Conservation (phyloP, 2,113 vertebrate genomes). For the Megaleporinus macrocephalus region DNA sequence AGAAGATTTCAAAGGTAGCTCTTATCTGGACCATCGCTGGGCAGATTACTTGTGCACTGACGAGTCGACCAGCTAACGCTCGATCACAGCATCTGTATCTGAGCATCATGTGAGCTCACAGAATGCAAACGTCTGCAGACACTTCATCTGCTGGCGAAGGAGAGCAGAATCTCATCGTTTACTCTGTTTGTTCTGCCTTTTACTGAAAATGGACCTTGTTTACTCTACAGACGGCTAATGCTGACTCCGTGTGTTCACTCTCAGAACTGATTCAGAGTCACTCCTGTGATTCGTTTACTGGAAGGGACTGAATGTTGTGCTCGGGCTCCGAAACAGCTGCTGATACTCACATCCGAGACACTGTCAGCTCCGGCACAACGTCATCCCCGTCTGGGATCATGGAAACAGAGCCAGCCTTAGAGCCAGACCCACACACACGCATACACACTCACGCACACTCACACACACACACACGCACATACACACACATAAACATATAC, state of each 20-base stretch:
- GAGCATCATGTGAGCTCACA: neutral
- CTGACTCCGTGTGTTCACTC: neutral
- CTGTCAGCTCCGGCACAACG: neutral
- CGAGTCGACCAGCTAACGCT: neutral
- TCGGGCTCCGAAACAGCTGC: neutral
- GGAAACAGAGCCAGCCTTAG: neutral
- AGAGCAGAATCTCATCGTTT: neutral
- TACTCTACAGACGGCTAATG: neutral
- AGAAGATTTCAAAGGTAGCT: conserved; percentile 46
- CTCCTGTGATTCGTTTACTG: neutral
- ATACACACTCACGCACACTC: neutral
- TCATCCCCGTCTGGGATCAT: neutral
- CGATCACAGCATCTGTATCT: neutral
- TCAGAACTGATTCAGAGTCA: neutral
- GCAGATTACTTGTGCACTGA: conserved; percentile 2
- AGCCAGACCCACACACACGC: neutral
- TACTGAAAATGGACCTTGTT: neutral
- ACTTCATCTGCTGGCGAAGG: neutral
- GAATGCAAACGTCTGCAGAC: neutral
- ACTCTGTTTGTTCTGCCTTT: neutral
- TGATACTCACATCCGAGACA: neutral
- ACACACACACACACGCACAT: neutral
- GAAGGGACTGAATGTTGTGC: neutral
- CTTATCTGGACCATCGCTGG: conserved; percentile 61
- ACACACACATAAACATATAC: neutral